Percentiles rank a stretch among this genome's conserved stretches.
phyloP scores from a whole-genome alignment of 2,113 vertebrate genomes.

The Microcebus tavaratra region DNA sequence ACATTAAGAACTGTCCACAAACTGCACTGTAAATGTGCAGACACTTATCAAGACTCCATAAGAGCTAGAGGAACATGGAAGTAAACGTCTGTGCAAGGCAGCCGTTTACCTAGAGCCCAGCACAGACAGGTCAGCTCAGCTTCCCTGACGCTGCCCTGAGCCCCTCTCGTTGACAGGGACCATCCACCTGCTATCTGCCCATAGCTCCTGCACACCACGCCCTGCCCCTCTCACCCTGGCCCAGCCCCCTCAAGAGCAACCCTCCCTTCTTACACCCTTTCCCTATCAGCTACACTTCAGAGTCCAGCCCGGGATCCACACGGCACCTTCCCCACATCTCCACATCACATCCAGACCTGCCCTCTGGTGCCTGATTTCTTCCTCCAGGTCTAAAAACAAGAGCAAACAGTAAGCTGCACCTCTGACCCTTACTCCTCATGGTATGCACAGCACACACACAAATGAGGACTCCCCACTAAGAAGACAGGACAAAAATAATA shows the following conservation, averaged over 20 bases:
- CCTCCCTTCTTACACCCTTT: background rate
- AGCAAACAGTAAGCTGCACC: background rate
- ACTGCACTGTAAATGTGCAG: background rate
- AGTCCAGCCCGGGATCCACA: background rate
- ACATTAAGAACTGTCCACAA: background rate
- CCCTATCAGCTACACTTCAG: background rate
- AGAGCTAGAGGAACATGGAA: background rate
- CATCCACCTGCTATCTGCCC: accelerated
- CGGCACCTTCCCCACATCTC: background rate
- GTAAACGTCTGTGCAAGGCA: accelerated
- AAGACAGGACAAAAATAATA: background rate
- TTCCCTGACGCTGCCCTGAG: background rate
- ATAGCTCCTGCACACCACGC: background rate
- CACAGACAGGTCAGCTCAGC: background rate
- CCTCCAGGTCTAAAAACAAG: background rate
- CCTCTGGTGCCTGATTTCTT: background rate
- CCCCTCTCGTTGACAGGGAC: background rate
- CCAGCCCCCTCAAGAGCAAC: too few relatives aligned
- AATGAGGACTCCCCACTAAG: background rate
- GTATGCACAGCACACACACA: background rate
- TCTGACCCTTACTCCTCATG: too few relatives aligned
- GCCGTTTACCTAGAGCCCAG: background rate
- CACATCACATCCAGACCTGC: too few relatives aligned
- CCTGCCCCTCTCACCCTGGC: background rate
- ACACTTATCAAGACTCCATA: too few relatives aligned